A percentile compares a stretch with the other conserved stretches of the same genome.
Conservation (phyloP, 2,797 vertebrate genomes). For the Poeciliopsis gracilis region DNA sequence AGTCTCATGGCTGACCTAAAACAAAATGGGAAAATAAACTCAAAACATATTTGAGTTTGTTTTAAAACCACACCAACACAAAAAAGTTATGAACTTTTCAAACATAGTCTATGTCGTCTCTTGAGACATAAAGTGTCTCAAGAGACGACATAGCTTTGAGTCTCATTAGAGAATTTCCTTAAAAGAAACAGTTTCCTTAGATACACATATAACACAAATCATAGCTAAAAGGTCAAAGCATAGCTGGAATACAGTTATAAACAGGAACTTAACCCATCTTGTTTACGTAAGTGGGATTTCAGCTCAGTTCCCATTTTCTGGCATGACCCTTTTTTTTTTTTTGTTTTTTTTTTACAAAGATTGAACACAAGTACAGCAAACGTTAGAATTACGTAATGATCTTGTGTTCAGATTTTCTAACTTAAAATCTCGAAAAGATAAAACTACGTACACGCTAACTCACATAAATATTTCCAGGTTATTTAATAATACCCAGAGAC, state of each 20-base stretch:
- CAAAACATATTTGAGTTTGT: background rate
- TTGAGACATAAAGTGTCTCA: background rate
- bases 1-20: slow-evolving; percentile 63
- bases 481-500: background rate
- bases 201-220: background rate
- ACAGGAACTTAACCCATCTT: background rate
- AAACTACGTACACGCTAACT: background rate
- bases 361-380: background rate
- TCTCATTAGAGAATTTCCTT: no score
- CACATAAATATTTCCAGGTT: background rate
- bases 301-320: background rate
- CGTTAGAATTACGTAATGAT: background rate
- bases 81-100: background rate
- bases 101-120: background rate
- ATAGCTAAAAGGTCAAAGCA: background rate
- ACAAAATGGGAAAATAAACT: slow-evolving; percentile 2
- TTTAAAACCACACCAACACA: background rate
- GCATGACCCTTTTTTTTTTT: background rate
- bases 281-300: background rate
- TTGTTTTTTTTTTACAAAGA: background rate
- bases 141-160: background rate
- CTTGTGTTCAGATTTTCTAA: background rate
- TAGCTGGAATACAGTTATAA: background rate
- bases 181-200: background rate
- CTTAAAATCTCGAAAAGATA: background rate